Conservation (phyloP, 2,888 invertebrate genomes). For the Drosophila fungiperda region DNA sequence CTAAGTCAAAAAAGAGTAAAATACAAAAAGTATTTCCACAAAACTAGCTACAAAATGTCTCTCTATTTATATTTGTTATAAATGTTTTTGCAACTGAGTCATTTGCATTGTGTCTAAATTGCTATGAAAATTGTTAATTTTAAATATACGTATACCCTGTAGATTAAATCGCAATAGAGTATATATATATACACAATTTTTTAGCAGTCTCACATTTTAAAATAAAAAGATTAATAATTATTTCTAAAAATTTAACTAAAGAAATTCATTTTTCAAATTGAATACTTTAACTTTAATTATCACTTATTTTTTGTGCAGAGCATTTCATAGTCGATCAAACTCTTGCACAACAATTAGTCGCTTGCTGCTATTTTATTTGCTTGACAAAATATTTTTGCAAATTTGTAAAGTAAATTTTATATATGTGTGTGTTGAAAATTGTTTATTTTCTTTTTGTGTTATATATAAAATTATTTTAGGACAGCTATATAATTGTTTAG, state of each 20-base stretch:
- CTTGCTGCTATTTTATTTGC: slow-evolving; percentile 5
- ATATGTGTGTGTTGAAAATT: slow-evolving; percentile 15
- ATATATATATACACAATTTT: not conserved
- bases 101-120: slow-evolving; percentile 45
- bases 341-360: not conserved
- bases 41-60: slow-evolving; percentile 10
- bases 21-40: not conserved
- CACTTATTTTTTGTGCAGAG: not conserved
- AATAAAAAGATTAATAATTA: not conserved
- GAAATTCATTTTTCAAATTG: no score
- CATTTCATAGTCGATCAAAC: not conserved
- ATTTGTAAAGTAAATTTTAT: slow-evolving; percentile 37
- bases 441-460: slow-evolving; percentile 5
- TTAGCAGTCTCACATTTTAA: not conserved
- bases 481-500: not conserved
- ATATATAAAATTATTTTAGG: slow-evolving; percentile 1
- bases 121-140: slow-evolving; percentile 30
- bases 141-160: slow-evolving; percentile 25
- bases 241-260: not conserved
- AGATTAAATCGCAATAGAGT: not conserved
- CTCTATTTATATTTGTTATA: slow-evolving; percentile 10
- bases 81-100: slow-evolving; percentile 34
- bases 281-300: not conserved
- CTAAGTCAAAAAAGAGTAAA: not conserved
- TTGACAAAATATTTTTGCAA: slow-evolving; percentile 32